These are phyloP conservation scores for Cheilosia grossa DNA, from an alignment of 2,888 invertebrate species.

Conservation along the genomic window DNA sequence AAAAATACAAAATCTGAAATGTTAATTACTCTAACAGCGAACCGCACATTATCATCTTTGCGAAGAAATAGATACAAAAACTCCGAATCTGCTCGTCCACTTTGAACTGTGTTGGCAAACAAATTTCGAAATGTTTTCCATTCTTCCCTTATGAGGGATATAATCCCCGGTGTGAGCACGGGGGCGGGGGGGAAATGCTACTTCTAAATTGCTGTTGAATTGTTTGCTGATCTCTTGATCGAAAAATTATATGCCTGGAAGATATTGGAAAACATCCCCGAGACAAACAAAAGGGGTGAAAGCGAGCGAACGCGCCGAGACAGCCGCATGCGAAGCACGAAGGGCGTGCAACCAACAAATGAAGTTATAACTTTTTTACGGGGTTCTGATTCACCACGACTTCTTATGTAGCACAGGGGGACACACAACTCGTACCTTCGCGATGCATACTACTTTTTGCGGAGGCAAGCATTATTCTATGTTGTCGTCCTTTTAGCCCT, in stretches of 20 bases:
- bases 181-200: slow-evolving; percentile 48
- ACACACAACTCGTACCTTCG: slow-evolving; percentile 11
- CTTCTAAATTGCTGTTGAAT: slow-evolving; percentile 75
- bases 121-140: slow-evolving; percentile 69
- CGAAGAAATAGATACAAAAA: slow-evolving; percentile 62
- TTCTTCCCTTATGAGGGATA: slow-evolving; percentile 34
- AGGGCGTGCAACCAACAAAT: slow-evolving; percentile 67
- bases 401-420: slow-evolving; percentile 16
- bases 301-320: slow-evolving; percentile 40
- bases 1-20: slow-evolving; percentile 48
- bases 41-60: slow-evolving; percentile 55
- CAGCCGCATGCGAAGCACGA: slow-evolving; percentile 20
- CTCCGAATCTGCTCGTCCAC: slow-evolving; percentile 56
- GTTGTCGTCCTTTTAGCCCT: slow-evolving; percentile 72
- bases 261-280: slow-evolving; percentile 77
- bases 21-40: slow-evolving; percentile 67
- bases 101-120: slow-evolving; percentile 72
- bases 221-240: slow-evolving; percentile 81
- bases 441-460: slow-evolving; percentile 56
- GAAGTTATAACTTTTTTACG: slow-evolving; percentile 72
- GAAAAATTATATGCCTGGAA: slow-evolving; percentile 79
- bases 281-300: slow-evolving; percentile 73
- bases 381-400: slow-evolving; percentile 51
- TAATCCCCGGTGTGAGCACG: slow-evolving; percentile 18
- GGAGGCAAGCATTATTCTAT: slow-evolving; percentile 60